Percentiles rank a stretch among this genome's conserved stretches.
Conservation (phyloP, 2,113 vertebrate genomes). For the Coryphaenoides rupestris region DNA sequence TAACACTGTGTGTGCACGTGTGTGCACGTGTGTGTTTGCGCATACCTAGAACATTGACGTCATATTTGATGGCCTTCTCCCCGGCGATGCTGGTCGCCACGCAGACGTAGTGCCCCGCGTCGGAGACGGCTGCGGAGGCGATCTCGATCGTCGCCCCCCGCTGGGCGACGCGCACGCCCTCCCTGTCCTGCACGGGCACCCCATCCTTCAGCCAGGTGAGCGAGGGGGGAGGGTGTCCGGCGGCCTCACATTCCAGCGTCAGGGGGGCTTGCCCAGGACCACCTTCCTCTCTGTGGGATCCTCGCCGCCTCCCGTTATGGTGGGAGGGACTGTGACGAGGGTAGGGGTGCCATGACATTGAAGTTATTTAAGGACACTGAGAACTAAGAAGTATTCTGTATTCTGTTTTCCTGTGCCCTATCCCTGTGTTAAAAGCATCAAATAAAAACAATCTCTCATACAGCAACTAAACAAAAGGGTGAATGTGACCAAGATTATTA, state of each 20-base stretch:
- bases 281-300: conserved; percentile 77
- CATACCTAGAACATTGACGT: conserved; percentile 87
- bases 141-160: conserved; percentile 86
- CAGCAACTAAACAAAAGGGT: too few relatives aligned
- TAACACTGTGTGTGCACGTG: too few relatives aligned
- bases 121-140: conserved; percentile 57
- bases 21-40: background rate
- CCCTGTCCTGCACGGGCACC: conserved; percentile 75
- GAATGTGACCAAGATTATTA: too few relatives aligned
- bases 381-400: too few relatives aligned
- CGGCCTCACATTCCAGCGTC: conserved; percentile 83
- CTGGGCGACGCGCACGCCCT: conserved; percentile 73
- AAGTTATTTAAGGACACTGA: too few relatives aligned
- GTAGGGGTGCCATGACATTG: background rate
- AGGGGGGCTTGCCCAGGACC: conserved; percentile 73
- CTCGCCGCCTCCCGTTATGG: conserved; percentile 75
- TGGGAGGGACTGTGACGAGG: conserved; percentile 81
- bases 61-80: conserved; percentile 87
- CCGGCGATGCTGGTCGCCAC: conserved; percentile 92
- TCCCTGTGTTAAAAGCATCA: too few relatives aligned
- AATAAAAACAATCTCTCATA: too few relatives aligned
- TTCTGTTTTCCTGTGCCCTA: too few relatives aligned
- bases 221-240: conserved; percentile 83
- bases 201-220: conserved; percentile 93
- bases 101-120: conserved; percentile 84